These are phyloP conservation scores for Cygnus olor DNA, from an alignment of 2,797 vertebrate species.

Conservation along the genomic window DNA sequence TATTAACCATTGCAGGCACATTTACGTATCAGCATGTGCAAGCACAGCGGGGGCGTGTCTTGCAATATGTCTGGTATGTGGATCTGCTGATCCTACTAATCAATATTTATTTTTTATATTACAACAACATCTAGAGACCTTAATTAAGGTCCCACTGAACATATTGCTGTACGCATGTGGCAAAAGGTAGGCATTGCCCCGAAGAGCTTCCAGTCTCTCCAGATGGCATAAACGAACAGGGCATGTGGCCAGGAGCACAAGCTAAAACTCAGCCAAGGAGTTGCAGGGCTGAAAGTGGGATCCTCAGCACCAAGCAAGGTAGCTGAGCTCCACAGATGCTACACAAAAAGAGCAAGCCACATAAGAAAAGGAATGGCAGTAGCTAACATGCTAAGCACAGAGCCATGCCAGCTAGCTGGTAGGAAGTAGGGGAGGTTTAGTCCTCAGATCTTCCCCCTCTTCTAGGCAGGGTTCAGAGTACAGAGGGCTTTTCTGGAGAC, in stretches of 20 bases:
- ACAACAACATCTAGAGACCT: constrained; percentile 25
- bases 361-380: not conserved
- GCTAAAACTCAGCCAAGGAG: not conserved
- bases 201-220: not conserved
- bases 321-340: not conserved
- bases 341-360: not conserved
- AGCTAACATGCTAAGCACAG: not conserved
- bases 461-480: not conserved
- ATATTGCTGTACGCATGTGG: not conserved
- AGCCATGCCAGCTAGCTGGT: not conserved
- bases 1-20: constrained; percentile 33
- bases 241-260: not conserved
- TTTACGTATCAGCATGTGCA: not conserved
- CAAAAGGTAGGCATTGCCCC: not conserved
- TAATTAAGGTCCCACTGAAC: constrained; percentile 16
- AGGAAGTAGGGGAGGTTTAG: not conserved
- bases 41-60: constrained; percentile 12
- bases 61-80: constrained; percentile 42
- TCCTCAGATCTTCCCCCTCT: not conserved
- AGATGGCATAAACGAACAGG: not conserved
- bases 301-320: not conserved
- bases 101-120: constrained; percentile 58
- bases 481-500: not conserved
- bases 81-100: constrained; percentile 52
- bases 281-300: not conserved